Evolutionary conservation across 1,140 invertebrate genomes (phyloP).

Genomic region (Lethrus apterus): DNA sequence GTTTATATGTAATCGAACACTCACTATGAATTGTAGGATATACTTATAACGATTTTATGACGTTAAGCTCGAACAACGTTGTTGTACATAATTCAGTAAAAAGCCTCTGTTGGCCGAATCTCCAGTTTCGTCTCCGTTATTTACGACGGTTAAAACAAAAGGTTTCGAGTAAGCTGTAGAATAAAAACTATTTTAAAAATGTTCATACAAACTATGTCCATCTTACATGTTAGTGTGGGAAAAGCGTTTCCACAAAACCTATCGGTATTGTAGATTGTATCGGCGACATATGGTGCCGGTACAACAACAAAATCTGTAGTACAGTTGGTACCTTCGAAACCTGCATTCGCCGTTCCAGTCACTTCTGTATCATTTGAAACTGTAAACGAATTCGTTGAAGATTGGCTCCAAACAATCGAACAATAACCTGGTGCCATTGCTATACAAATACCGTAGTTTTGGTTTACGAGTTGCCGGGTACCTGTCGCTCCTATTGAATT

Average conservation of each 20-base stretch:
- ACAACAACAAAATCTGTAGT: conserved; percentile 67
- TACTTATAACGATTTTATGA: too few relatives aligned
- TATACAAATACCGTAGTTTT: conserved; percentile 69
- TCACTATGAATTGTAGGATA: too few relatives aligned
- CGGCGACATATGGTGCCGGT: conserved; percentile 48
- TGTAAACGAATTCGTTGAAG: conserved; percentile 57
- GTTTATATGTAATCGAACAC: too few relatives aligned
- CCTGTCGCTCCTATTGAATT: conserved; percentile 41
- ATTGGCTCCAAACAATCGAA: conserved; percentile 53
- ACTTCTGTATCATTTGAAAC: conserved; percentile 52
- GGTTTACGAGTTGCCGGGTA: conserved; percentile 63
- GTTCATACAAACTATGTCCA: conserved; percentile 13
- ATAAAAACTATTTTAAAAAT: too few relatives aligned
- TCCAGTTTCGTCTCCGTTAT: conserved; percentile 45
- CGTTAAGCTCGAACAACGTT: too few relatives aligned
- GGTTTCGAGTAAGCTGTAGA: conserved; percentile 55
- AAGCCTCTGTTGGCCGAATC: conserved; percentile 69
- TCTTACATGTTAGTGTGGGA: conserved; percentile 55
- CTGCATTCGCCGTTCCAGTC: conserved; percentile 48
- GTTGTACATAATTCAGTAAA: conserved; percentile 58
- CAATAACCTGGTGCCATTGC: conserved; percentile 59
- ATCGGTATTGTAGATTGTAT: conserved; percentile 46
- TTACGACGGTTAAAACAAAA: conserved; percentile 66
- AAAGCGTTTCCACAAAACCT: conserved; percentile 69
- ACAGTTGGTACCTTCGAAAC: conserved; percentile 50